These are phyloP conservation scores for Eulemur macaco DNA, from an alignment of 2,113 vertebrate species.

Conservation along the genomic window DNA sequence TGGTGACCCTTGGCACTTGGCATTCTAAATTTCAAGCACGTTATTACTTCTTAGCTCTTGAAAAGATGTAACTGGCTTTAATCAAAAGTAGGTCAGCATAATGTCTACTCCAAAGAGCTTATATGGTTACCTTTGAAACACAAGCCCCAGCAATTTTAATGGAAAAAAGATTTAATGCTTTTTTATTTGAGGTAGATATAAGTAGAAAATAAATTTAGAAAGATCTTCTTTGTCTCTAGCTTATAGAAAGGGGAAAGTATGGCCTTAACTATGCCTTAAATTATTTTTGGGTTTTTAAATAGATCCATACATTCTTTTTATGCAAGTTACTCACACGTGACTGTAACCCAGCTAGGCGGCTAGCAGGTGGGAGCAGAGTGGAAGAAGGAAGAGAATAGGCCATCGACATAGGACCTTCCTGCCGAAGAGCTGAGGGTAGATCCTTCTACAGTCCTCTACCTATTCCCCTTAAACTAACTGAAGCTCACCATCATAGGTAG, in stretches of 20 bases:
- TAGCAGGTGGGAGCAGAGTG: not conserved
- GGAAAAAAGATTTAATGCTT: not conserved
- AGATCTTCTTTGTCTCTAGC: not conserved
- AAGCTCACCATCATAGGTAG: not conserved
- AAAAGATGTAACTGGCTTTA: not conserved
- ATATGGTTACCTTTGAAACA: constrained; percentile 23
- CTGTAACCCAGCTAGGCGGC: not conserved
- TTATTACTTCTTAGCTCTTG: not conserved
- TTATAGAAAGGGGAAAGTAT: not conserved
- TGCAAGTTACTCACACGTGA: not conserved
- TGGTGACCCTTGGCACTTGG: not conserved
- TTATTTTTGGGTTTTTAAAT: constrained; percentile 33
- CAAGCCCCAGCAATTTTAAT: constrained; percentile 3
- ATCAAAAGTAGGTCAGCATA: constrained; percentile 44
- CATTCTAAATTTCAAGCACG: constrained; percentile 16
- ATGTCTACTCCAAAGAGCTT: not conserved
- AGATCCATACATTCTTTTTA: not conserved
- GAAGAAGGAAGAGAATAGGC: not conserved
- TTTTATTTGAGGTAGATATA: not conserved
- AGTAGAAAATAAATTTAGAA: constrained; percentile 31
- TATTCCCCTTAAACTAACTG: not conserved
- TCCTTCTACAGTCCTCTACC: not conserved
- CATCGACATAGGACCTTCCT: not conserved
- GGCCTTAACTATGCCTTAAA: not conserved
- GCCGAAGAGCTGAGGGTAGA: not conserved